Evolutionary conservation across 2,113 vertebrate species (phyloP).

Genomic region (Thermophis baileyi): DNA sequence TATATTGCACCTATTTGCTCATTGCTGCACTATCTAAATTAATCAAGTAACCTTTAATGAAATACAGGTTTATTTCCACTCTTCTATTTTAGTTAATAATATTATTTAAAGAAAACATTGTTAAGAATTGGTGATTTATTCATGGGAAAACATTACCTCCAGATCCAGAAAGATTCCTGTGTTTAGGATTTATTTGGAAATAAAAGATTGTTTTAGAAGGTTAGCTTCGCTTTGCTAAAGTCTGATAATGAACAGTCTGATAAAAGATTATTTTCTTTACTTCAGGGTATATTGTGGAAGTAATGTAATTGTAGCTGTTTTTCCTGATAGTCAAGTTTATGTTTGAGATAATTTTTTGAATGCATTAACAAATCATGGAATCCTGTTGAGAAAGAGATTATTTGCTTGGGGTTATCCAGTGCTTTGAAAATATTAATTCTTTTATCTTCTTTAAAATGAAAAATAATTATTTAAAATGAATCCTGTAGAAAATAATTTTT

Average conservation of each 20-base stretch:
- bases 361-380: conserved; percentile 52
- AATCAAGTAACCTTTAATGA: neutral
- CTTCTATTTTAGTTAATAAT: conserved; percentile 11
- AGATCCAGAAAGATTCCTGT: conserved; percentile 36
- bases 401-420: conserved; percentile 3
- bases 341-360: conserved; percentile 70
- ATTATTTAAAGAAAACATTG: neutral
- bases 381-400: conserved; percentile 39
- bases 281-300: conserved; percentile 60
- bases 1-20: too few relatives aligned
- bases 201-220: conserved; percentile 67
- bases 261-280: conserved; percentile 66
- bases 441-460: neutral
- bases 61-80: conserved; percentile 14
- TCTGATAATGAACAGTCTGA: conserved; percentile 64
- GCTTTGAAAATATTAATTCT: neutral
- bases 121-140: conserved; percentile 48
- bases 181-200: conserved; percentile 56
- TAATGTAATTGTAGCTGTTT: conserved; percentile 68
- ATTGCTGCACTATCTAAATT: neutral
- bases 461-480: neutral
- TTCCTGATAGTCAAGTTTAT: conserved; percentile 67
- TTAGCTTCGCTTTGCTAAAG: conserved; percentile 36
- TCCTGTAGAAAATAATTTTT: neutral
- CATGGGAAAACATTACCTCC: conserved; percentile 44